Base-by-base conservation (phyloP, 2,888 invertebrate genomes). In the Masnerella sp. region DNA sequence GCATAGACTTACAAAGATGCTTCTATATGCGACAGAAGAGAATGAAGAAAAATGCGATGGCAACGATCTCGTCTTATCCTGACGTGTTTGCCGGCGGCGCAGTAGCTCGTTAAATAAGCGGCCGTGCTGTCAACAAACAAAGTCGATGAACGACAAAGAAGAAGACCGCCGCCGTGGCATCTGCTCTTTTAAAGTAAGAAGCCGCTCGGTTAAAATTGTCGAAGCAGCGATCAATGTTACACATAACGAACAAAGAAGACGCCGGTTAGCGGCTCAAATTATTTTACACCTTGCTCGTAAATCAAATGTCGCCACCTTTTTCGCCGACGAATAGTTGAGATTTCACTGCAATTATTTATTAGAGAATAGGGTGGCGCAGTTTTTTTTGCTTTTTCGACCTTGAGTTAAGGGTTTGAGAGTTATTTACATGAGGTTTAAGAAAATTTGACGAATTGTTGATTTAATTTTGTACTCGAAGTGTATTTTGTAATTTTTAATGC, bases 261-360 rank as follows among this genome's bases (percentile, higher is more conserved):
- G 62, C 49, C 61, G 67, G 59, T 62, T 61, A 36, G 43, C 18
- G 20, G 22, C 52, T 40, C 52, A 61, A 40, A 58, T 59, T 64
- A 62, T 54, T 71, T 72, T 61, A 51, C 58, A 58, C 52, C 73
- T 75, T 17, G 34, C n/a, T 59, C 74, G 74, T 76, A 69, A 78
- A 74, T 78, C 78, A 74, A 76, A 76, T 69, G 72, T 70, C 72
- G 65, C 47, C 68, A 65, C 40, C 20, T 75, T 74, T 69, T 72
- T 62, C 54, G 11, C n/a, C 8, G 42, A 2, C 9, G 17, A 40
- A 40, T 43, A 12, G 42, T n/a, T n/a, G n/a, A n/a, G n/a, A n/a
- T n/a, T n/a, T n/a, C n/a, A n/a, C n/a, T n/a, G n/a, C n/a, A n/a
- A n/a, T n/a, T n/a, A n/a, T n/a, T n/a, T n/a, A n/a, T n/a, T n/a